Evolutionary conservation across 2,888 invertebrate species (phyloP), one percentile per base, ranked within the genome.

Genomic region (Tholera decimalis): DNA sequence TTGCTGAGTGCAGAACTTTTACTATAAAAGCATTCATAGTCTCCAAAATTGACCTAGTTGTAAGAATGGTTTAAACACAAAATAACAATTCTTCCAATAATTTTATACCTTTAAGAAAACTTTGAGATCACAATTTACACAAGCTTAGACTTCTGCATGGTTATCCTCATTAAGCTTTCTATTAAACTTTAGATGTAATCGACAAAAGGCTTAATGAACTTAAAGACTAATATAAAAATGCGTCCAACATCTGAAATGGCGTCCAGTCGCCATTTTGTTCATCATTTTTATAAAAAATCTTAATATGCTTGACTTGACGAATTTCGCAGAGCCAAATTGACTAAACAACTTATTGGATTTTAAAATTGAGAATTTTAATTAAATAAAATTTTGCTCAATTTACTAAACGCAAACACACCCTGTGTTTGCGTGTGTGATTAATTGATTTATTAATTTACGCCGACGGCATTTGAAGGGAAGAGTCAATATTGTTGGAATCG

Each of bases 331-430:
- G 77, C 77, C 82, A 79, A 79, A 75, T 65, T 57, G 49, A 64
- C 70, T 55, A 24, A 79, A 74, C 79, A 68, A 75, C 58, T 64
- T 60, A 51, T 46, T 66, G 67, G 51, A 80, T 76, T 82, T 68
- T 76, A 64, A 62, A 79, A 82, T 80, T 82, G 78, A 80, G 68
- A 69, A 65, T 82, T 79, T 73, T 68, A 74, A 61, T 62, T 18
- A 68, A 77, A 71, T 57, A 59, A 60, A 70, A 65, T 74, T 72
- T 81, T 81, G 81, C 81, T 81, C 83, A 81, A 81, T 77, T 83
- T 78, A 70, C 55, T 71, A 60, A 68, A 60, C 50, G 37, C 55
- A 33, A 67, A 59, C n/a, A n/a, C n/a, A 58, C 41, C 49, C 58
- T 51, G 71, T 74, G 78, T 79, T 55, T 79, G 79, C 24, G 74